Base-by-base conservation (phyloP, 1,140 invertebrate genomes). In the Pogonomyrmex barbatus region DNA sequence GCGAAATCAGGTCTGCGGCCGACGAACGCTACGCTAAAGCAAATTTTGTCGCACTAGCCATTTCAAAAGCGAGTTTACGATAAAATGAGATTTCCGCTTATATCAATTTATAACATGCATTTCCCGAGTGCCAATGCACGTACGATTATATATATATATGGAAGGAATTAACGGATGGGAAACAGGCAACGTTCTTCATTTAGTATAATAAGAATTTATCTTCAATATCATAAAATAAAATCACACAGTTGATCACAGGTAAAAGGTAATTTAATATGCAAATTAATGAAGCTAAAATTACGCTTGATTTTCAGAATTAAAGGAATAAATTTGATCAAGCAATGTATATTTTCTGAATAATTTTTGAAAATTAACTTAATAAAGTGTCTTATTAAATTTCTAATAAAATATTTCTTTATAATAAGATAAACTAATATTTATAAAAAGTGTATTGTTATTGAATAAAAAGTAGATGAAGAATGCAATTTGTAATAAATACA, bases 41-140 rank as follows among this genome's bases (percentile, higher is more conserved):
- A 39, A 36, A 54, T 68, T 79, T 62, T 62, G 24, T 62, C 36
- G 47, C 63, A 12, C 36, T 54, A 58, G 47, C 24, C 33, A 10
- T 79, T 81, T 70, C 50, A 56, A 70, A 81, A 56, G 65, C 78
- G 24, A n/a, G 14, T 56, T 71, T 45, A 71, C 39, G 33, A 24
- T 33, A n/a, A 36, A 78, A 78, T 47, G 42, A 50, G 45, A 78
- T 65, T 65, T 78, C 30, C 30, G 42, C 60, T 39, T 47, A n/a
- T 62, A 76, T 12, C 54, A 77, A 50, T 65, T 65, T 50, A 42
- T 50, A 24, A 65, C 17, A 30, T 24, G 30, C 45, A 39, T 65
- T 36, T 17, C n/a, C 36, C 45, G 45, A 47, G 60, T 65, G 58
- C 30, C 58, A 60, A 76, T 30, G 24, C 36, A 39, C 36, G 30